Evolutionary conservation across 2,113 vertebrate genomes (phyloP), one percentile per base, ranked within the genome.

Genomic region (Odocoileus virginianus): DNA sequence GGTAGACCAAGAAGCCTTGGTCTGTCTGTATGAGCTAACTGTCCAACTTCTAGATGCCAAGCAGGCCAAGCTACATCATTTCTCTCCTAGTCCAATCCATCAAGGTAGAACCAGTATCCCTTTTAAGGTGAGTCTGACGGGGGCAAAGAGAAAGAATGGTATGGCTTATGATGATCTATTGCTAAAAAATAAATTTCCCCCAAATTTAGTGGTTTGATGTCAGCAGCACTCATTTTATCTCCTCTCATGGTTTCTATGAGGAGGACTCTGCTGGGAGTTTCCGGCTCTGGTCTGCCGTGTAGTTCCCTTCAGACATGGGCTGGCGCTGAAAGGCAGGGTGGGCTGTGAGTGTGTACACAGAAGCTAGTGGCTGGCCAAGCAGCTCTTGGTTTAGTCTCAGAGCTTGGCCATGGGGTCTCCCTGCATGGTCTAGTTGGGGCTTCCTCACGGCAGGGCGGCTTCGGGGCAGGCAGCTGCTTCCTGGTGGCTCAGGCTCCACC

Each of bases 21-120:
- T 95, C 94, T 98, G 97, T 54, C 11, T 0, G 7, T 98, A 98
- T 14, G 3, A 17, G 12, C 94, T 98, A 36, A 19, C 11, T 1
- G 97, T 98, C 36, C 43, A 52, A 8, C 98, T 98, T 33, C 81
- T 97, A 30, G 96, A 98, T 55, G 88, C 91, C 0, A 36, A 92
- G 64, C n/a, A 52, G 54, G 79, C n/a, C 0, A 36, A 87, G 30
- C 64, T 96, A 3, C 67, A 87, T 4, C 52, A 89, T 13, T 98
- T 98, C 27, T 61, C n/a, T 0, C 89, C 27, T 0, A 7, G 7
- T 2, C 97, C 96, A 0, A 74, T 96, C 97, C 50, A 85, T 97
- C 33, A 64, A 0, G 61, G 11, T 95, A 94, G 97, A 98, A 97
- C 94, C 5, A 8, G 67, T 6, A 3, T 14, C 0, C 98, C 78